phyloP scores from a whole-genome alignment of 1,140 invertebrate genomes.

The Hestina assimilis region DNA sequence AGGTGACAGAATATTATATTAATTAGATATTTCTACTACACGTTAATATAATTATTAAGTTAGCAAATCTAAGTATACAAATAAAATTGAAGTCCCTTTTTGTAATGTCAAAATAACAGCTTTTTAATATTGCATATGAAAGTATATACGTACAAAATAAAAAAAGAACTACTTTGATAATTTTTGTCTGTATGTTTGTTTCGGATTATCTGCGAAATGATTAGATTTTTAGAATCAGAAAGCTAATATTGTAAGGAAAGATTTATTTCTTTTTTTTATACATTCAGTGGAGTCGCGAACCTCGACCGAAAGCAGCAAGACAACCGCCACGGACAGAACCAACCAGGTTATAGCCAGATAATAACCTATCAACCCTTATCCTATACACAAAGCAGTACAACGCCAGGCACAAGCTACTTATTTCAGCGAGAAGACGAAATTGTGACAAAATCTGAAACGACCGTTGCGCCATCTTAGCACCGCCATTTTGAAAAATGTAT shows the following conservation, averaged over 20 bases:
- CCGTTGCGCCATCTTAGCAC: constrained; percentile 35
- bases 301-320: constrained; percentile 34
- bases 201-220: too few species aligned
- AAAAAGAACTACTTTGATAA: too few species aligned
- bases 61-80: too few species aligned
- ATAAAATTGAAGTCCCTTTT: too few species aligned
- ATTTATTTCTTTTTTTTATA: background rate
- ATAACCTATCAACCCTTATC: constrained; percentile 26
- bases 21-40: too few species aligned
- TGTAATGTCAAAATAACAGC: too few species aligned
- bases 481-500: background rate
- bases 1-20: constrained; percentile 22
- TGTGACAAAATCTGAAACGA: constrained; percentile 40
- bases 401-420: constrained; percentile 57
- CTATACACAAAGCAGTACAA: constrained; percentile 44
- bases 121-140: too few species aligned
- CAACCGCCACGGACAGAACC: constrained; percentile 30
- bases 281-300: constrained; percentile 46
- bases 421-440: constrained; percentile 56
- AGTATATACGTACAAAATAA: too few species aligned
- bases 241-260: too few species aligned
- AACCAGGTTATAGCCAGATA: constrained; percentile 32
- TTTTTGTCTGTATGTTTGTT: too few species aligned
- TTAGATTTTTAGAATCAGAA: too few species aligned
- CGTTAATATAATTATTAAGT: too few species aligned